Percentiles rank a stretch among this genome's conserved stretches.
Evolutionary conservation across 2,888 invertebrate species (phyloP).

Genomic region (Myopa testacea): DNA sequence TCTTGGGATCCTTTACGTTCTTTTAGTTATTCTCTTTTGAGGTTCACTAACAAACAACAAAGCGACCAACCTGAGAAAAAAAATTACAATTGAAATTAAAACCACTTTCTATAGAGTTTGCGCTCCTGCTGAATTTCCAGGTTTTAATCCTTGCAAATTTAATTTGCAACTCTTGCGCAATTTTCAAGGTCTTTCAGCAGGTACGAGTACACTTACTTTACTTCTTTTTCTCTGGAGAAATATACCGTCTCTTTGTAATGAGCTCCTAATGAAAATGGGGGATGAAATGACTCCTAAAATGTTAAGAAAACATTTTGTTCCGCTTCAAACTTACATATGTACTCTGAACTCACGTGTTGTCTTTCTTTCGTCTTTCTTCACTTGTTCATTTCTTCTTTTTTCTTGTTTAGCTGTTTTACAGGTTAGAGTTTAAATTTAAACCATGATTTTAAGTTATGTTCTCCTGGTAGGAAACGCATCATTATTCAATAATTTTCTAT

Average conservation of each 20-base stretch:
- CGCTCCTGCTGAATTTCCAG: conserved; percentile 15
- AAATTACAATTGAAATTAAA: neutral
- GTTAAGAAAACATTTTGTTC: neutral
- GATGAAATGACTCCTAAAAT: no score
- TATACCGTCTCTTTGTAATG: no score
- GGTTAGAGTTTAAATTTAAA: neutral
- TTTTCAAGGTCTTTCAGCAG: neutral
- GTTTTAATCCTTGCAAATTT: conserved; percentile 30
- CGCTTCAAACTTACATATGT: neutral
- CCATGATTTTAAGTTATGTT: neutral
- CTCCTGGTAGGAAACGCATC: conserved; percentile 19
- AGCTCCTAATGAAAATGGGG: no score
- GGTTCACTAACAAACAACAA: neutral
- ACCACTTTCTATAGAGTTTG: conserved; percentile 21
- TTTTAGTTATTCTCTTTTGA: neutral
- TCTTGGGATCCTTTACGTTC: neutral
- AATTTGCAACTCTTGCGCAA: conserved; percentile 29
- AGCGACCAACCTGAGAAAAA: no score
- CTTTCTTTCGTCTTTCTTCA: no score
- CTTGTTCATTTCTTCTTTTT: no score
- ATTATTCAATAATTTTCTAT: neutral
- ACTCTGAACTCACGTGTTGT: neutral
- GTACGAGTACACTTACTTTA: no score
- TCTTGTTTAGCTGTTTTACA: neutral
- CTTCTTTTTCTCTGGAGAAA: neutral